Evolutionary conservation across 2,888 invertebrate genomes (phyloP), one percentile per base, ranked within the genome.

Genomic region (Caenorhabditis sp.): DNA sequence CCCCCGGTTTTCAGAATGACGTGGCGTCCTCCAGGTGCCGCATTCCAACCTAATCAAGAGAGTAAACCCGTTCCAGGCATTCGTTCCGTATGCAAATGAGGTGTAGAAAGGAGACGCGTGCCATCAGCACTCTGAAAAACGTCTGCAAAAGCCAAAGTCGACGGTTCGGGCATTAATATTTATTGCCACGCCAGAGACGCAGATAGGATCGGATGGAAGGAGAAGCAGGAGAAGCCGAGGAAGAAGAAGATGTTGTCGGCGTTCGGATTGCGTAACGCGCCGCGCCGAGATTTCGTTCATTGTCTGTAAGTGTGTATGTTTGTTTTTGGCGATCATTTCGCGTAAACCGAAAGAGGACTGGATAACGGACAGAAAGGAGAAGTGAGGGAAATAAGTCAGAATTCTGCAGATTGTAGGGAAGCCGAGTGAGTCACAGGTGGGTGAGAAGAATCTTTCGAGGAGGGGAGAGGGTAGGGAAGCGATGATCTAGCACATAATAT

Each of bases 131-230:
- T 66, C 56, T 56, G 52, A 70, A 70, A 52, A 58, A 58, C 20
- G 24, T 41, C 58, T 66, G 66, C 56, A 52, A 45, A 30, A 56
- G 37, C 35, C 27, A 37, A 66, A 55, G 41, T 41, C 20, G 39
- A 66, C 50, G 66, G 66, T 66, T 66, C 66, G 66, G 66, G 52
- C 70, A 70, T 70, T 59, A 70, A 70, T 70, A 70, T 70, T 70
- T 70, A 70, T 70, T 68, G 68, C 59, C 59, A 43, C 58, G 66
- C 37, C 55, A 55, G 26, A 32, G 55, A 3, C n/a, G n/a, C 35
- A 32, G 27, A 27, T 56, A 58, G 56, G 45, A 45, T 43, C 27
- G 32, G 50, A 46, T 17, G 45, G 24, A 35, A 43, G 35, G 52
- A 52, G 52, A 52, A 45, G 17, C 20, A 20, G 41, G 62, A 26